Conservation (phyloP, 2,113 vertebrate species). For the Neolamprologus modestus region DNA sequence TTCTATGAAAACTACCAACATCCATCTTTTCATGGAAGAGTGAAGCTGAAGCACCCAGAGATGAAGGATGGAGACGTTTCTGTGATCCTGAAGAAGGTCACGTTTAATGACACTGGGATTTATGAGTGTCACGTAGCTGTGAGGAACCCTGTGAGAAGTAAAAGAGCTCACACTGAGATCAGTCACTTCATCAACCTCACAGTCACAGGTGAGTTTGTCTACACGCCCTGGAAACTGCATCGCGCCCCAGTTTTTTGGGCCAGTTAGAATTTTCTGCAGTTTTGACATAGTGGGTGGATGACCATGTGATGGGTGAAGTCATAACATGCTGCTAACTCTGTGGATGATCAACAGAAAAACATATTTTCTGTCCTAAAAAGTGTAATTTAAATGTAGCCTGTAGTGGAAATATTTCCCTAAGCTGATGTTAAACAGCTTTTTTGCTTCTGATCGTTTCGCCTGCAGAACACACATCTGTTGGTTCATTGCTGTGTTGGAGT, state of each 20-base stretch:
- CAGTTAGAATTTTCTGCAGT: not conserved
- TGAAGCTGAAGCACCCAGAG: rapidly evolving
- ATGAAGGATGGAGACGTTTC: not conserved
- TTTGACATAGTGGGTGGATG: not conserved
- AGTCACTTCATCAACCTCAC: not conserved
- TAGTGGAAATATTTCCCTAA: not conserved
- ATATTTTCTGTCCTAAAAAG: not conserved
- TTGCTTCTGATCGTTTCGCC: rapidly evolving
- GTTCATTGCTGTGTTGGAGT: not conserved
- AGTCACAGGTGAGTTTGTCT: not conserved
- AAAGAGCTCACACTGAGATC: not conserved
- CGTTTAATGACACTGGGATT: rapidly evolving
- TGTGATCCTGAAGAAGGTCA: rapidly evolving
- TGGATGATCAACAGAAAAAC: not conserved
- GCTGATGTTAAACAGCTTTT: not conserved
- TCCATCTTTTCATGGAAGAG: rapidly evolving
- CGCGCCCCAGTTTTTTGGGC: rapidly evolving
- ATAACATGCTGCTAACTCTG: not conserved
- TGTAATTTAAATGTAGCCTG: not conserved
- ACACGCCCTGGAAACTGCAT: not conserved
- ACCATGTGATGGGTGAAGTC: not conserved
- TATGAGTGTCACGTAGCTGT: rapidly evolving
- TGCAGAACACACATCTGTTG: not conserved
- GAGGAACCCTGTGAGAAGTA: rapidly evolving
- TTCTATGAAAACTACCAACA: rapidly evolving